Conservation (phyloP, 1,140 invertebrate species). For the Temnothorax curvispinosus region DNA sequence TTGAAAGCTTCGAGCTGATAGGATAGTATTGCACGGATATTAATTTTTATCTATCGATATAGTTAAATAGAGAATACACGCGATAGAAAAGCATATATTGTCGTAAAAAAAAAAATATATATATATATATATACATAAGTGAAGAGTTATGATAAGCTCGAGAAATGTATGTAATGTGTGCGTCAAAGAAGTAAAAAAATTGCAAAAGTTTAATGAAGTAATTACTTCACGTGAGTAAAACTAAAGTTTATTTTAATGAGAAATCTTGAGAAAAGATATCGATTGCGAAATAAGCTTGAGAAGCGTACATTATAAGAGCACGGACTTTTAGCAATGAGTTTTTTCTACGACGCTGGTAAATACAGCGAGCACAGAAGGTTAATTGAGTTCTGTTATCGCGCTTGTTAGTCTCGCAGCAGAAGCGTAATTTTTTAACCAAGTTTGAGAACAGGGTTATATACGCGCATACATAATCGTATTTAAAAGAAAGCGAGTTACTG, state of each 20-base stretch:
- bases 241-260: constrained; percentile 25
- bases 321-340: constrained; percentile 34
- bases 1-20: neutral
- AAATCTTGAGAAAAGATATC: neutral
- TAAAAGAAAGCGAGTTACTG: neutral
- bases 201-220: constrained; percentile 17
- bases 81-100: neutral
- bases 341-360: constrained; percentile 10
- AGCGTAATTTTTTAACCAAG: constrained; percentile 12
- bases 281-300: constrained; percentile 30
- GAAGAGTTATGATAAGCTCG: neutral
- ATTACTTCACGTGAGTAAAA: neutral
- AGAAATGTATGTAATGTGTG: neutral
- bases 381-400: constrained; percentile 20
- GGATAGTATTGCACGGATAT: neutral
- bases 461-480: neutral
- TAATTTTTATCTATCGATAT: neutral
- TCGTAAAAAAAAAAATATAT: neutral
- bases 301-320: neutral
- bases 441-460: neutral
- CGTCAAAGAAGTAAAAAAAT: neutral
- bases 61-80: neutral
- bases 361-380: neutral
- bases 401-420: neutral
- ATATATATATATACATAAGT: neutral